Evolutionary conservation across 35 echinoderm and acorn worm species (phyloP), one percentile per base, ranked within the genome.

Genomic region (Apostichopus parvimensis): DNA sequence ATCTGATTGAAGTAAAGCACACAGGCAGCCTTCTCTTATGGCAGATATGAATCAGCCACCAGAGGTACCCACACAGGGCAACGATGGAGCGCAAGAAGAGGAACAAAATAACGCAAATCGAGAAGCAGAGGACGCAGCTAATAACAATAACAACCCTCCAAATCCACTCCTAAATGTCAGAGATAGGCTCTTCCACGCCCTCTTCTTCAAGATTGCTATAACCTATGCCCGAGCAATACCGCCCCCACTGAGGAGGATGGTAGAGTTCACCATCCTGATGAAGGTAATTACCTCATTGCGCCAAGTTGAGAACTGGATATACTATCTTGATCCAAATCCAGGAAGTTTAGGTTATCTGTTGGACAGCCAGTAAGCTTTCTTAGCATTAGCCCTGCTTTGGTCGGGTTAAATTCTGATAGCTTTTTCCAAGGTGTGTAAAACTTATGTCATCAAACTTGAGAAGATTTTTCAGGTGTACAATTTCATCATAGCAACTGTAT

Each of bases 151-250:
- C 68, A 98, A 98, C 77, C 78, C 53, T 53, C 83, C 90, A 28
- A 94, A 97, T 34, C 95, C 93, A 14, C 86, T 88, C 10, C 86
- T 88, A 1, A 88, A 88, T 88, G 86, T 88, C 23, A 61, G 86
- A 6, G 86, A 88, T 23, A 72, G 95, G 14, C 91, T 99, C 18
- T 99, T 99, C 86, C 97, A 99, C 28, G 97, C 97, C 5, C 89
- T 99, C 22, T 99, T 96, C 79, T 98, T 99, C 88, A 99, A 99
- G 62, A 99, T 99, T 57, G 94, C 97, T 15, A 99, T 99, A 55
- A 99, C 97, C 18, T 99, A 99, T 75, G 97, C 97, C 53, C 79
- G 97, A 77, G 97, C 97, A 1, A 94, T 99, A 79, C 97, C 97
- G 17, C 93, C 94, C 6, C 79, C 94, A 14, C 68, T 96, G 15